Evolutionary conservation across 2,113 vertebrate species (phyloP).

Genomic region (Elachura formosa): DNA sequence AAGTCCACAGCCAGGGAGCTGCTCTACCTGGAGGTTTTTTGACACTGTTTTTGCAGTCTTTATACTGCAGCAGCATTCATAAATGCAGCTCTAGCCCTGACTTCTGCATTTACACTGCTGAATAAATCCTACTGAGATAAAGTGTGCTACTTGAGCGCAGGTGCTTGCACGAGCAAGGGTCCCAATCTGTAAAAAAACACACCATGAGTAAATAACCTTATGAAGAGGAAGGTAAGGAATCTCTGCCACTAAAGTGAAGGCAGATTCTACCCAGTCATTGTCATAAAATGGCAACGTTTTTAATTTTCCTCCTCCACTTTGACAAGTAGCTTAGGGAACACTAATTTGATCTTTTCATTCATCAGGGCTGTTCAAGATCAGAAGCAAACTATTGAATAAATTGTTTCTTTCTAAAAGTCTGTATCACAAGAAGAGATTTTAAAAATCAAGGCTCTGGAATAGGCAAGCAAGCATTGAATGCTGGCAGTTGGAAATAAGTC

Average conservation of each 20-base stretch:
- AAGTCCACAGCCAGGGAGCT: background rate
- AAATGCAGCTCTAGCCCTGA: background rate
- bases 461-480: background rate
- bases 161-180: background rate
- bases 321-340: background rate
- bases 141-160: background rate
- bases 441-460: background rate
- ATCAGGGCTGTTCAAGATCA: background rate
- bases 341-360: background rate
- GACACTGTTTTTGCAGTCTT: background rate
- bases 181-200: background rate
- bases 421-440: background rate
- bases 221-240: background rate
- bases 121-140: background rate
- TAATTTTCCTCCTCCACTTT: background rate
- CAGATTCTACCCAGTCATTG: background rate
- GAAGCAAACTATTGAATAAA: background rate
- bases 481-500: background rate
- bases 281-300: background rate
- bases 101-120: background rate
- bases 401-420: background rate
- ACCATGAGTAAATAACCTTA: background rate
- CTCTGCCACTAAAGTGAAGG: background rate
- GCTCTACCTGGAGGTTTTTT: background rate
- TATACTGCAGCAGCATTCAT: background rate